phyloP scores from a whole-genome alignment of 2,113 vertebrate genomes.

The Lepisosteus oculatus region DNA sequence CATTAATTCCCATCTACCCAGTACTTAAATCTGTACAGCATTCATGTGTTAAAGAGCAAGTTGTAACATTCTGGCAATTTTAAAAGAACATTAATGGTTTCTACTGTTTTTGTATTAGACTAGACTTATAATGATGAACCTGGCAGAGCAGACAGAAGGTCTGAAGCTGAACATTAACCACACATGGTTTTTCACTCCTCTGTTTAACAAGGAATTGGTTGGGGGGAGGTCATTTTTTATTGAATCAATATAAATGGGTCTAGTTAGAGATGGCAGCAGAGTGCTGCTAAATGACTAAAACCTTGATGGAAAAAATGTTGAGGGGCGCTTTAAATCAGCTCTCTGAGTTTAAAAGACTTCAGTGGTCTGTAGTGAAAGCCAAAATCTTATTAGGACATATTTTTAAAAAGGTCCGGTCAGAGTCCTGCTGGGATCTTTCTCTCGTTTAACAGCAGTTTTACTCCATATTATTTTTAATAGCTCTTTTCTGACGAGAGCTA shows the following conservation, averaged over 20 bases:
- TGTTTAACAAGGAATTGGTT: neutral
- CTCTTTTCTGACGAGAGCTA: slow-evolving; percentile 10
- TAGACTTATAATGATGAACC: too few relatives aligned
- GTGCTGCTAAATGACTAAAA: slow-evolving; percentile 27
- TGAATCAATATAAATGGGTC: slow-evolving; percentile 22
- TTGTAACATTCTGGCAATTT: too few relatives aligned
- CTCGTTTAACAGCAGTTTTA: slow-evolving; percentile 23
- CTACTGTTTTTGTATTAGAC: too few relatives aligned
- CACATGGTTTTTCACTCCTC: neutral
- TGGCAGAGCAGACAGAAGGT: too few relatives aligned
- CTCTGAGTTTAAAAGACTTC: slow-evolving; percentile 31
- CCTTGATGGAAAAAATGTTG: slow-evolving; percentile 26
- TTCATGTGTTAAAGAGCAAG: too few relatives aligned
- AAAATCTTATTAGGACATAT: slow-evolving; percentile 35
- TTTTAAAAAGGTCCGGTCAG: slow-evolving; percentile 28
- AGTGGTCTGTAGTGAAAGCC: slow-evolving; percentile 29
- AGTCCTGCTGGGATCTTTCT: slow-evolving; percentile 22
- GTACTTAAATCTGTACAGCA: too few relatives aligned
- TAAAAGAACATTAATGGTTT: too few relatives aligned
- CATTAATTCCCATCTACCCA: too few relatives aligned
- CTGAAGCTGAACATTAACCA: neutral
- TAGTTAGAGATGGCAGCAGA: slow-evolving; percentile 24
- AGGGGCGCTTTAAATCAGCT: slow-evolving; percentile 13
- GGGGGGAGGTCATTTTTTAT: slow-evolving; percentile 7
- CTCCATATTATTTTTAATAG: slow-evolving; percentile 33